phyloP scores from a whole-genome alignment of 2,113 vertebrate species.

The Lepisosteus osseus region DNA sequence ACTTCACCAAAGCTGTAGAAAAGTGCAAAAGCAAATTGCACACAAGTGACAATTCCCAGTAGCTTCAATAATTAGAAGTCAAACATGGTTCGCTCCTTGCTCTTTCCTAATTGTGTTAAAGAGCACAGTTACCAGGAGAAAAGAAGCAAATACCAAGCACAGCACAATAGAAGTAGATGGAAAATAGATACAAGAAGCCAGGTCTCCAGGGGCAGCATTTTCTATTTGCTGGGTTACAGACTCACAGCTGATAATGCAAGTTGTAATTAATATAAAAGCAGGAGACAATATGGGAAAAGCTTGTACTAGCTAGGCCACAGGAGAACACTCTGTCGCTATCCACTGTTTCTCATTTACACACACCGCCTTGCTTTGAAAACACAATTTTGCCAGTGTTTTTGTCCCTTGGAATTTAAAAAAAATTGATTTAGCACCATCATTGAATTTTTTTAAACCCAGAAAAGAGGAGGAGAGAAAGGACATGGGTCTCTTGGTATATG shows the following conservation, averaged over 20 bases:
- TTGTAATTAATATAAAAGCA: slow-evolving; percentile 99
- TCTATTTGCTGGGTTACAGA: slow-evolving; percentile 94
- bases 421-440: slow-evolving; percentile 75
- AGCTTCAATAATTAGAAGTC: slow-evolving; percentile 89
- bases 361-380: slow-evolving; percentile 64
- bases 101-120: slow-evolving; percentile 93
- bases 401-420: slow-evolving; percentile 81
- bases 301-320: slow-evolving; percentile 77
- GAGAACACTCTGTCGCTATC: slow-evolving; percentile 77
- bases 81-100: slow-evolving; percentile 79
- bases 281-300: slow-evolving; percentile 91
- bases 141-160: slow-evolving; percentile 75
- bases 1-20: slow-evolving; percentile 31
- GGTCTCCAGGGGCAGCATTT: slow-evolving; percentile 88
- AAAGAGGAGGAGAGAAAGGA: slow-evolving; percentile 53
- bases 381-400: slow-evolving; percentile 66
- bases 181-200: slow-evolving; percentile 88
- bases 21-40: slow-evolving; percentile 50
- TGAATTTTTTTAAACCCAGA: slow-evolving; percentile 81
- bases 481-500: slow-evolving; percentile 38
- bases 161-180: slow-evolving; percentile 84
- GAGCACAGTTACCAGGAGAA: slow-evolving; percentile 86
- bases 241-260: slow-evolving; percentile 95
- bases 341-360: slow-evolving; percentile 84
- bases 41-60: slow-evolving; percentile 80